phyloP scores from a whole-genome alignment of 2,113 vertebrate genomes.

The Dendrocopos noguchii region DNA sequence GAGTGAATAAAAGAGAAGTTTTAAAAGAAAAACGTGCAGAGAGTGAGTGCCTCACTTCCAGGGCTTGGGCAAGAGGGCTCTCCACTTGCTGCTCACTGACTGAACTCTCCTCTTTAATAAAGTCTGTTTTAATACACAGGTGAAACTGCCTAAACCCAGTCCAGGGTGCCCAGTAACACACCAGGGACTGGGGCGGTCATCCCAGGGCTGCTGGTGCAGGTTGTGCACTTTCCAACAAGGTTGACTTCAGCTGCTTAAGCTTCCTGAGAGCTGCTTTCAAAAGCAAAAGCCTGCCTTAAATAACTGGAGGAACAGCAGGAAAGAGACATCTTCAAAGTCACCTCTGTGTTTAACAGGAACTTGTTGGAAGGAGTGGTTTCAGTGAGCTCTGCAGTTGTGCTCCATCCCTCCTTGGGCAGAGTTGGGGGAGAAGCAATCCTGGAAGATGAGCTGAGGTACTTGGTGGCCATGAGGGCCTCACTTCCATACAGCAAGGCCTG shows the following conservation, averaged over 20 bases:
- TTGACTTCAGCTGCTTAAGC: fast-evolving
- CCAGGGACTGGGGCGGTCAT: fast-evolving
- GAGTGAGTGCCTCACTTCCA: slow-evolving; percentile 37
- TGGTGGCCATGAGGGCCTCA: neutral
- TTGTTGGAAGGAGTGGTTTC: neutral
- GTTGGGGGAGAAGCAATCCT: too few species aligned
- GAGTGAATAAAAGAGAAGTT: slow-evolving; percentile 74
- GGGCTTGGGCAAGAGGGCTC: slow-evolving; percentile 60
- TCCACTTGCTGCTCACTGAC: neutral
- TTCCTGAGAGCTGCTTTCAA: neutral
- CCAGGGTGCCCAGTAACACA: fast-evolving
- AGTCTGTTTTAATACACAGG: neutral
- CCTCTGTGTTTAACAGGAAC: neutral
- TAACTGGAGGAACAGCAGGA: neutral
- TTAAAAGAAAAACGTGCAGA: slow-evolving; percentile 67
- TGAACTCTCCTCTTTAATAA: neutral
- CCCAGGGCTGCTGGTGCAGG: fast-evolving
- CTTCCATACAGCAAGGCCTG: neutral
- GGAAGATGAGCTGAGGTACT: neutral
- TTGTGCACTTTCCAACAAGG: fast-evolving
- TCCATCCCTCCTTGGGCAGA: too few species aligned
- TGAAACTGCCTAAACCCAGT: neutral
- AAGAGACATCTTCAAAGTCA: fast-evolving
- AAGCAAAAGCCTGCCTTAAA: neutral
- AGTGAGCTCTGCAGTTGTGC: too few species aligned